phyloP scores from a whole-genome alignment of 1,140 invertebrate genomes.

The Meteorus sp. region DNA sequence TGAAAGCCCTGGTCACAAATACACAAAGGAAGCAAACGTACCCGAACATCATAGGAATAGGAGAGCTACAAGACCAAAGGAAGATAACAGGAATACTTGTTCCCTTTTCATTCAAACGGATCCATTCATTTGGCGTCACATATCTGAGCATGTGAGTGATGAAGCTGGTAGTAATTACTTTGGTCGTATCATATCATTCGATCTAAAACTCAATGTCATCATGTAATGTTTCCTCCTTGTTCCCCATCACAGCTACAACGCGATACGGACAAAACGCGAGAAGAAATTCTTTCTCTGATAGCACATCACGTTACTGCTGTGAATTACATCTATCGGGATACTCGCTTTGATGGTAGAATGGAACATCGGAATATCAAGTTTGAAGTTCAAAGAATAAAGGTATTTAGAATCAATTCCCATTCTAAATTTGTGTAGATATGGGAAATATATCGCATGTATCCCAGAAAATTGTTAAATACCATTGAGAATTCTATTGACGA shows the following conservation, averaged over 20 bases:
- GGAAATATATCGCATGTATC: no score
- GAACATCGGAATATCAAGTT: constrained; percentile 95
- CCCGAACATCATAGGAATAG: constrained; percentile 56
- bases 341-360: constrained; percentile 85
- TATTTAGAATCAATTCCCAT: constrained; percentile 48
- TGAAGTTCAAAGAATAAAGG: constrained; percentile 95
- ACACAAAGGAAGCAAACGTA: constrained; percentile 68
- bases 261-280: constrained; percentile 82
- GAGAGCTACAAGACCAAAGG: constrained; percentile 63
- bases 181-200: not conserved
- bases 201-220: no score
- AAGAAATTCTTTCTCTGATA: constrained; percentile 96
- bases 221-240: not conserved
- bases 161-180: not conserved
- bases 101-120: constrained; percentile 97
- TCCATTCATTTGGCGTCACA: constrained; percentile 94
- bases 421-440: not conserved
- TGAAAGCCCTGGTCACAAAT: constrained; percentile 63
- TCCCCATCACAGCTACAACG: constrained; percentile 61
- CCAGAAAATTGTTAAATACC: no score
- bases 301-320: constrained; percentile 98
- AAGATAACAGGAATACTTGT: constrained; percentile 78
- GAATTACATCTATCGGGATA: constrained; percentile 96
- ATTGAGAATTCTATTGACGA: no score
- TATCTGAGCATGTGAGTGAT: constrained; percentile 64